Evolutionary conservation across 2,797 vertebrate species (phyloP).

Genomic region (Gallirallus australis): DNA sequence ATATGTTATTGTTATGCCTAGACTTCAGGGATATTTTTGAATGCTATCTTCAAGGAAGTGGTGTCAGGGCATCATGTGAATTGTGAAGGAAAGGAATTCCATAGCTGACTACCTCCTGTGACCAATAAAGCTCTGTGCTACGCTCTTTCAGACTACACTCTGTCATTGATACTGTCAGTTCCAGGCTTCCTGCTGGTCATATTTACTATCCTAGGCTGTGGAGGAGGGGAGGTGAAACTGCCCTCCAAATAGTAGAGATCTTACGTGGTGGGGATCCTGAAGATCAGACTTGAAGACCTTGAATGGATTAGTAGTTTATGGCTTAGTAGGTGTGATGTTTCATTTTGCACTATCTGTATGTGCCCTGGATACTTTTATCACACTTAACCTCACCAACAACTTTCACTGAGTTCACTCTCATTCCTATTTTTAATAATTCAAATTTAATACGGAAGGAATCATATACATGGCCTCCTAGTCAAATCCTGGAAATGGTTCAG

Average conservation of each 20-base stretch:
- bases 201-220: background rate
- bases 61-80: background rate
- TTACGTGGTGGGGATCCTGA: background rate
- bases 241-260: background rate
- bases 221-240: background rate
- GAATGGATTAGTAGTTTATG: background rate
- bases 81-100: conserved; percentile 1
- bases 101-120: conserved; percentile 20
- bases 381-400: background rate
- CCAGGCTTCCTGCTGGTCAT: conserved; percentile 6
- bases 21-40: conserved; percentile 11
- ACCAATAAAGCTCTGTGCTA: background rate
- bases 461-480: background rate
- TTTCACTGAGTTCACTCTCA: background rate
- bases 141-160: background rate
- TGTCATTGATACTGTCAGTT: conserved; percentile 7
- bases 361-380: background rate
- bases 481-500: background rate
- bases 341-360: background rate
- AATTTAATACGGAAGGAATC: background rate
- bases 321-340: background rate
- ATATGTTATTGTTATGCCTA: conserved; percentile 33
- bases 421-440: background rate
- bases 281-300: background rate
- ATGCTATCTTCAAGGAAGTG: conserved; percentile 9